These are phyloP conservation scores for Mirza zaza DNA, from an alignment of 2,113 vertebrate genomes.

Conservation along the genomic window DNA sequence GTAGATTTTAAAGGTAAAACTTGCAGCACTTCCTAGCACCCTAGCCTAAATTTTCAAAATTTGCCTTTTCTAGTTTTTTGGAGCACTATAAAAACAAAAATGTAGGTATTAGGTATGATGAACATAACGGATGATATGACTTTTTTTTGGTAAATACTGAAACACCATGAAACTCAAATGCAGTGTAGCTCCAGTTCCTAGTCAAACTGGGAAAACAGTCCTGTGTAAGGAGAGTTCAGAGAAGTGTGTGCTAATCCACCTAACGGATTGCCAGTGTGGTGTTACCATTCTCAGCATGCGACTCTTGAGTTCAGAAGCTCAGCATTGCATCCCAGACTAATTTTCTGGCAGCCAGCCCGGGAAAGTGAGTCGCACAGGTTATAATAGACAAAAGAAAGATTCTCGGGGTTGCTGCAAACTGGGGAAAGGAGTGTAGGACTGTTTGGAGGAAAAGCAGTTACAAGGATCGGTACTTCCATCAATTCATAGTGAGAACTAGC, in stretches of 20 bases:
- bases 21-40: neutral
- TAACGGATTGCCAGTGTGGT: fast-evolving
- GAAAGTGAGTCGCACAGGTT: neutral
- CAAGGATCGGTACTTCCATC: neutral
- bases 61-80: neutral
- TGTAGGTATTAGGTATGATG: neutral
- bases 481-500: neutral
- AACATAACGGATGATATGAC: fast-evolving
- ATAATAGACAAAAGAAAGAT: neutral
- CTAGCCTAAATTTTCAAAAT: neutral
- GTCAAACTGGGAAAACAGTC: neutral
- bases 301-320: fast-evolving
- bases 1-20: neutral
- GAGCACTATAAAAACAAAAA: neutral
- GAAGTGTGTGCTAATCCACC: neutral
- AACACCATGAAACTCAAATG: neutral
- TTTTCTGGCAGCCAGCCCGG: neutral
- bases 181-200: fast-evolving
- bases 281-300: fast-evolving
- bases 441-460: neutral
- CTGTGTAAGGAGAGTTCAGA: neutral
- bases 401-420: neutral
- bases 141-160: neutral
- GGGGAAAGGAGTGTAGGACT: neutral
- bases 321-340: fast-evolving